These are phyloP conservation scores for Acropora yongei DNA, from an alignment of 64 coral and sea anemone species.

Conservation along the genomic window DNA sequence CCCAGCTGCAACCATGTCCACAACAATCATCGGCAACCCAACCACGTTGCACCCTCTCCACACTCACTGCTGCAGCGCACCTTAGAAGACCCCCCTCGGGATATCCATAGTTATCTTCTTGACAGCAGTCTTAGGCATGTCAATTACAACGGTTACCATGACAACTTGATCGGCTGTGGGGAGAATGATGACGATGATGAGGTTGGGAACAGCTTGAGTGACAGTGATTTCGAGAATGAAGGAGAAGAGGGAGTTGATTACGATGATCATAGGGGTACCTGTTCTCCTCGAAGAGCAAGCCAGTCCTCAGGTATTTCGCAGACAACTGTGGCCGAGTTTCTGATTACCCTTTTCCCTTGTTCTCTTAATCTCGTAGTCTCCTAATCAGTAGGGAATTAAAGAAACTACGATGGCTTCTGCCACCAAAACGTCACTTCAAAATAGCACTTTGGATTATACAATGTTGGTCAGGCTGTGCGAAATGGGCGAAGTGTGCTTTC, in stretches of 20 bases:
- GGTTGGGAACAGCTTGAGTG: constrained; percentile 58
- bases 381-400: no score
- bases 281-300: constrained; percentile 42
- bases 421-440: no score
- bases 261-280: constrained; percentile 45
- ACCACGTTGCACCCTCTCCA: constrained; percentile 6
- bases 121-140: constrained; percentile 52
- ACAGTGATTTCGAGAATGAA: constrained; percentile 64
- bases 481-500: no score
- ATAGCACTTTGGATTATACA: no score
- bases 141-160: constrained; percentile 65
- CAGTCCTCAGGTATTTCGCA: constrained; percentile 2
- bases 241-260: constrained; percentile 38
- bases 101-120: constrained; percentile 62
- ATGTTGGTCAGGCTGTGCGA: no score
- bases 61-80: constrained; percentile 36
- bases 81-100: constrained; percentile 38
- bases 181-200: constrained; percentile 47
- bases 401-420: no score
- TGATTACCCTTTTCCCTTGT: background rate
- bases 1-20: constrained; percentile 52
- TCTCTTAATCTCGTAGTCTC: no score
- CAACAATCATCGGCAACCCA: constrained; percentile 62
- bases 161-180: constrained; percentile 57
- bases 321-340: background rate